Evolutionary conservation across 2,888 invertebrate species (phyloP), one percentile per base, ranked within the genome.

Genomic region (Chirona hameri): DNA sequence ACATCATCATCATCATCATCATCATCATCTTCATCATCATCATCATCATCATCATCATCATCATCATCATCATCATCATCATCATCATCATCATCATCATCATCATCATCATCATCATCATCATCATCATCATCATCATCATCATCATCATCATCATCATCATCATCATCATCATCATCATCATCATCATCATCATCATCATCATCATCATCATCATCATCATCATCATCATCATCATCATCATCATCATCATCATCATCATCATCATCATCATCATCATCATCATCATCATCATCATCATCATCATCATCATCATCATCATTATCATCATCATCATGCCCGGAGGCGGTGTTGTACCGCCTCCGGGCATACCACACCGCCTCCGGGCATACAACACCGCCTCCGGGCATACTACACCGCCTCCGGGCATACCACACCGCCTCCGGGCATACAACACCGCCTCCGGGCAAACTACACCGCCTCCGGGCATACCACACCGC

Each of bases 1-100:
- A n/a, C n/a, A n/a, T n/a, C n/a, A n/a, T n/a, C n/a, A n/a, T n/a
- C n/a, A n/a, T n/a, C n/a, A n/a, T n/a, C n/a, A n/a, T n/a, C n/a
- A n/a, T n/a, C n/a, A n/a, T n/a, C n/a, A n/a, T n/a, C 65, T 65
- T 21, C n/a, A n/a, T 18, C 65, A 65, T 65, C 65, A 65, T 65
- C 65, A 65, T 65, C 65, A 65, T 65, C 65, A 65, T 65, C 65
- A 65, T 65, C 65, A n/a, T 65, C 65, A n/a, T 65, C 65, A n/a
- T 65, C 65, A n/a, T 65, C 65, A 65, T 65, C 65, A 65, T 65
- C 65, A 65, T 65, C 65, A 65, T 65, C 65, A 65, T 65, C 65
- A 65, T 65, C 65, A 65, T 65, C 65, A 65, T 65, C 65, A 65
- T 65, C 65, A 65, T 65, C 65, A 65, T 65, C 65, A 65, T 65